Conservation (phyloP, 2,113 vertebrate species). For the Leptodactylus fuscus region DNA sequence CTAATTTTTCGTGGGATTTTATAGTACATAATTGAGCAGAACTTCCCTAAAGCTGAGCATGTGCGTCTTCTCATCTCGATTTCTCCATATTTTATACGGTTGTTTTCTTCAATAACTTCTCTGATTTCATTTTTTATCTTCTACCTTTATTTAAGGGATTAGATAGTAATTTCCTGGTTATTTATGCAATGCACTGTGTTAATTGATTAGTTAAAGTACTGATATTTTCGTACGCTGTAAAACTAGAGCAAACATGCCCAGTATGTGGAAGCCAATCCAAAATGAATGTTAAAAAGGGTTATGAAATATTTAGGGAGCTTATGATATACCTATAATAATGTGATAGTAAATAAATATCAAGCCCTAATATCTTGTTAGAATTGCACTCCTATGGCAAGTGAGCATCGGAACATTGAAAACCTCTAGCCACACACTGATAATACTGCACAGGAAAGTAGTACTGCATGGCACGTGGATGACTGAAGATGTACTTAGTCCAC, state of each 20-base stretch:
- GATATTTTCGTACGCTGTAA: not conserved
- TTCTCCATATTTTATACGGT: not conserved
- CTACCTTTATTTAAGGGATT: slow-evolving; percentile 5
- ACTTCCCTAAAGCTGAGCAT: not conserved
- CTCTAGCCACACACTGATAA: too few relatives aligned
- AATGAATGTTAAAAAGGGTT: not conserved
- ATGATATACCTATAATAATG: not conserved
- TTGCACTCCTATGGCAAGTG: too few relatives aligned
- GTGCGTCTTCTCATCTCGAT: not conserved
- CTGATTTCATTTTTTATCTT: not conserved
- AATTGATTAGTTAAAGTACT: not conserved
- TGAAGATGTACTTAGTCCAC: too few relatives aligned
- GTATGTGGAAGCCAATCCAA: not conserved
- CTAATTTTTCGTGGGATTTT: not conserved
- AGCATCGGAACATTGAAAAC: too few relatives aligned
- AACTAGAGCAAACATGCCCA: not conserved
- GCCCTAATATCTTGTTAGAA: too few relatives aligned
- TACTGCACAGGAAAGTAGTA: too few relatives aligned
- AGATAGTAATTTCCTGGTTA: not conserved
- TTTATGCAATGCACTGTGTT: not conserved
- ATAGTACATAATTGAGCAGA: not conserved
- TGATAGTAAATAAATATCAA: too few relatives aligned
- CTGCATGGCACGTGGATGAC: too few relatives aligned
- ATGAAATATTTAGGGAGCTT: not conserved
- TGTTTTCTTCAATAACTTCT: not conserved